Percentiles rank a stretch among this genome's conserved stretches.
phyloP scores from a whole-genome alignment of 2,113 vertebrate genomes.

The zebrafish (Danio rerio) region DNA sequence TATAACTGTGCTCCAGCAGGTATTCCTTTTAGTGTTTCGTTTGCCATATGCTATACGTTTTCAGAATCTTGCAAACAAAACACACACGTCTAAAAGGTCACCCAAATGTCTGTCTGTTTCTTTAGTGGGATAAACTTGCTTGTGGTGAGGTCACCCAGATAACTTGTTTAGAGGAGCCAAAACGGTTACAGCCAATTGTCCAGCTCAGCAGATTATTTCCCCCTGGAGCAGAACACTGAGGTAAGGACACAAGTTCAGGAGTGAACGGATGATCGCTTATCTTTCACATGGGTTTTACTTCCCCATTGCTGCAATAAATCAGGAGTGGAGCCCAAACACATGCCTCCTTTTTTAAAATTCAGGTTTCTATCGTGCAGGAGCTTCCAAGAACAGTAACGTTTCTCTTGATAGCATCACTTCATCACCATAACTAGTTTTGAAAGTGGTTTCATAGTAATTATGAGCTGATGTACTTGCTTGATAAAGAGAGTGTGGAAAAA shows the following conservation, averaged over 20 bases:
- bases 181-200: constrained; percentile 43
- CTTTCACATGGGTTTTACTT: constrained; percentile 45
- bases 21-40: constrained; percentile 4
- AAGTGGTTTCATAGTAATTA: constrained; percentile 5
- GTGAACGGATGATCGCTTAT: constrained; percentile 56
- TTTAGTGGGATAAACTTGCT: background rate
- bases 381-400: background rate
- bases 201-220: constrained; percentile 57
- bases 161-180: constrained; percentile 33
- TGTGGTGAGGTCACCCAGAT: constrained; percentile 10
- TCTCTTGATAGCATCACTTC: constrained; percentile 24
- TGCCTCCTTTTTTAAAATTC: background rate
- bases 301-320: constrained; percentile 49
- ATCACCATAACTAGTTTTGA: background rate
- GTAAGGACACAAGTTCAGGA: constrained; percentile 54
- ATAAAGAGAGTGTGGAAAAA: constrained; percentile 1
- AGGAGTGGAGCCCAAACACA: constrained; percentile 37
- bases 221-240: constrained; percentile 47
- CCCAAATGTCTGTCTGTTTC: constrained; percentile 51
- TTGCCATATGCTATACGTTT: constrained; percentile 23
- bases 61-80: constrained; percentile 54
- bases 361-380: background rate
- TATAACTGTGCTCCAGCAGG: constrained; percentile 37
- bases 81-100: constrained; percentile 55
- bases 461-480: background rate